phyloP scores from a whole-genome alignment of 1,140 invertebrate genomes.

The Carposina sasakii region DNA sequence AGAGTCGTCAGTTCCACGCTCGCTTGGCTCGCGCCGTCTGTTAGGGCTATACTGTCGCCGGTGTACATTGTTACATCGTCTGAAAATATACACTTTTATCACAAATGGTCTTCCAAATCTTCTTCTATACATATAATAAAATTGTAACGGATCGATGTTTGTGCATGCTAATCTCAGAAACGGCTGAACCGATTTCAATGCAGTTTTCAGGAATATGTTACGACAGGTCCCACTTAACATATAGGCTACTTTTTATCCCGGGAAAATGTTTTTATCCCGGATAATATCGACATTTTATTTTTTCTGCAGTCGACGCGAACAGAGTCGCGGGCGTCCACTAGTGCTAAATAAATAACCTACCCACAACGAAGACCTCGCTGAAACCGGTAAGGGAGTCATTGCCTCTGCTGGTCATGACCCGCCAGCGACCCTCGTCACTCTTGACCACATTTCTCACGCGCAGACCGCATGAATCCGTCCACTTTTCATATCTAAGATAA shows the following conservation, averaged over 20 bases:
- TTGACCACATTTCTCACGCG: slow-evolving; percentile 32
- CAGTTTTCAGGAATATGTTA: no score
- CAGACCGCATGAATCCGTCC: slow-evolving; percentile 46
- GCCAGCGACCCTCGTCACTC: slow-evolving; percentile 46
- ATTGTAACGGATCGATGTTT: no score
- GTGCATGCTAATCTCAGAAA: no score
- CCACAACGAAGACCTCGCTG: slow-evolving; percentile 41
- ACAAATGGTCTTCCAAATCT: no score
- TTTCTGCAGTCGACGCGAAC: no score
- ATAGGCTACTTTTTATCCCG: no score
- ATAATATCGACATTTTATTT: no score
- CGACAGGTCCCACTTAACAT: no score
- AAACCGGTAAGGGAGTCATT: slow-evolving; percentile 40
- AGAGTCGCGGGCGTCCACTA: not conserved
- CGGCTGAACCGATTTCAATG: no score
- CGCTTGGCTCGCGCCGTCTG: slow-evolving; percentile 33
- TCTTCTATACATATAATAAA: no score
- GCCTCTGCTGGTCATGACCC: slow-evolving; percentile 30
- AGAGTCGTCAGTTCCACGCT: slow-evolving; percentile 36
- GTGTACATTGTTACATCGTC: slow-evolving; percentile 20
- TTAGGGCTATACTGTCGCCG: slow-evolving; percentile 30
- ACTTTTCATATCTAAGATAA: slow-evolving; percentile 26
- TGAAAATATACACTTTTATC: slow-evolving; percentile 8
- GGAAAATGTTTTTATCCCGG: no score
- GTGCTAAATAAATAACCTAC: slow-evolving; percentile 22